Evolutionary conservation across 2,888 invertebrate genomes (phyloP).

Genomic region (Mythimna albipuncta): DNA sequence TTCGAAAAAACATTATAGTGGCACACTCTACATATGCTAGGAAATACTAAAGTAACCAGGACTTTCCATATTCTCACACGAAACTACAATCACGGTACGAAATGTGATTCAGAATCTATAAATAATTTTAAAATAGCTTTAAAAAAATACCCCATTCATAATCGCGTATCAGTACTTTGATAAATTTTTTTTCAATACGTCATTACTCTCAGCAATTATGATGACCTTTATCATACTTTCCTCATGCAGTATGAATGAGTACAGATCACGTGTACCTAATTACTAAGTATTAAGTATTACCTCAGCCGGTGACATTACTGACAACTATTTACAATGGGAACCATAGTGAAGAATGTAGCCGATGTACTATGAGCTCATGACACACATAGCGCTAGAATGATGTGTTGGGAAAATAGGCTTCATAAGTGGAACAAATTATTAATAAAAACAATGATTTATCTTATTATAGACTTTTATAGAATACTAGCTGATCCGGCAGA

Average conservation of each 20-base stretch:
- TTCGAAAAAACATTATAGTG: too few species aligned
- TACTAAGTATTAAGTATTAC: conserved; percentile 40
- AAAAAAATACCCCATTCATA: not conserved
- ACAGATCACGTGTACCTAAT: conserved; percentile 53
- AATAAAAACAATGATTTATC: conserved; percentile 18
- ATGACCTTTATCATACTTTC: conserved; percentile 24
- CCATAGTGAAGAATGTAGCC: conserved; percentile 57
- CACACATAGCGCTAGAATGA: conserved; percentile 36
- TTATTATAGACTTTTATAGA: not conserved
- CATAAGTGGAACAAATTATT: conserved; percentile 18
- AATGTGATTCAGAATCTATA: too few species aligned
- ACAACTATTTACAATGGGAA: conserved; percentile 66
- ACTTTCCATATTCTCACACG: not conserved
- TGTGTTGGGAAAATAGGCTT: conserved; percentile 52
- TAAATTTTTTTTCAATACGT: too few species aligned
- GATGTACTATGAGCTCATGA: conserved; percentile 56
- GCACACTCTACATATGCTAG: too few species aligned
- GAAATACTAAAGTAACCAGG: not conserved
- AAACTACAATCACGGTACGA: too few species aligned
- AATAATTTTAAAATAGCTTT: not conserved
- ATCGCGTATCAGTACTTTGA: too few species aligned
- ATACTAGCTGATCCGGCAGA: too few species aligned
- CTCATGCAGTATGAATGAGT: conserved; percentile 16
- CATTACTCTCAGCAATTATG: not conserved
- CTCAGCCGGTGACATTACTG: conserved; percentile 58